These are phyloP conservation scores for Balaenoptera acutorostrata DNA, from an alignment of 2,113 vertebrate species.

Conservation along the genomic window DNA sequence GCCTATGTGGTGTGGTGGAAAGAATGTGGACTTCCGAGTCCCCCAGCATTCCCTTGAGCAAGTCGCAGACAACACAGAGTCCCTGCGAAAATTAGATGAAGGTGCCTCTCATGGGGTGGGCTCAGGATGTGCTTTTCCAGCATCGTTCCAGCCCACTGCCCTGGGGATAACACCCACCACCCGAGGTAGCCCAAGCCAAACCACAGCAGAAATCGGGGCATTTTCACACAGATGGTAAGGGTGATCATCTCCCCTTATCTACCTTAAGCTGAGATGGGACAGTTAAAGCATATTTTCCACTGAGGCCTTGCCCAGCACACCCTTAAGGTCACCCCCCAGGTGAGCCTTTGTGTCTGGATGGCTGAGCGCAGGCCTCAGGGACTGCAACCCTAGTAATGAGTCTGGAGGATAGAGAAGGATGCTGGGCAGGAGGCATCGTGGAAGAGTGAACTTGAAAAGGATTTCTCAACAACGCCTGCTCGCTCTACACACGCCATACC, in stretches of 20 bases:
- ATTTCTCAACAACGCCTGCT: background rate
- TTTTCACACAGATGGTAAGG: background rate
- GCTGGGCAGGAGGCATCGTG: background rate
- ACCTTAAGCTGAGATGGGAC: background rate
- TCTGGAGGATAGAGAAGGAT: background rate
- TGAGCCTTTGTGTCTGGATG: background rate
- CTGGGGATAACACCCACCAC: background rate
- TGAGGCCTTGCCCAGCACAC: background rate
- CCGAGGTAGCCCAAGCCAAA: background rate
- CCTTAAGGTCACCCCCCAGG: background rate
- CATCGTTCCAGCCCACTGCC: background rate
- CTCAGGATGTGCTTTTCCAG: background rate
- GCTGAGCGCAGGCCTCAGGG: background rate
- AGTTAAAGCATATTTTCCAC: background rate
- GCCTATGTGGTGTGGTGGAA: background rate
- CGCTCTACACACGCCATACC: fast-evolving
- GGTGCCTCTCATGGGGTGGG: fast-evolving
- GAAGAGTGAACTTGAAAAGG: background rate
- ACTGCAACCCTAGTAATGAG: background rate
- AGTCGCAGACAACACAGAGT: background rate
- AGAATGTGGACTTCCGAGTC: background rate
- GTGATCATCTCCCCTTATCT: background rate
- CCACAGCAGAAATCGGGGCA: background rate
- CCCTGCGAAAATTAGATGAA: background rate
- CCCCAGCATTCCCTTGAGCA: background rate